These are phyloP conservation scores for Tyto alba DNA, from an alignment of 2,113 vertebrate species.

Conservation along the genomic window DNA sequence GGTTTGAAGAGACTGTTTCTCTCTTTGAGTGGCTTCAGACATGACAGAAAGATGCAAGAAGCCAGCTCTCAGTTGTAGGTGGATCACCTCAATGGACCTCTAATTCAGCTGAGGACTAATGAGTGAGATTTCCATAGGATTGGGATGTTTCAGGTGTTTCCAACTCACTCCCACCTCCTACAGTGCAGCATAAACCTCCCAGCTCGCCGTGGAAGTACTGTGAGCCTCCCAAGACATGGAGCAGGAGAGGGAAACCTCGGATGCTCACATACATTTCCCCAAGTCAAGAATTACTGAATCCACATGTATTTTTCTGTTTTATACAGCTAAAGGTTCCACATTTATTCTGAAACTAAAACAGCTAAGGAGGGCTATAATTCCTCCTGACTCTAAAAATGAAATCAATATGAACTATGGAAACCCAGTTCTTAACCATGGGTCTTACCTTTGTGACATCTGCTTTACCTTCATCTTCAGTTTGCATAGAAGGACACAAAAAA, in stretches of 20 bases:
- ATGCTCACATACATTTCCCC: neutral
- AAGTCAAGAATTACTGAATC: neutral
- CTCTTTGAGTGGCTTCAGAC: neutral
- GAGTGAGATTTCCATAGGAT: neutral
- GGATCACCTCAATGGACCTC: neutral
- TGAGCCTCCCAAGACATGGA: neutral
- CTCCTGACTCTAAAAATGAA: neutral
- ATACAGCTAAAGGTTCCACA: neutral
- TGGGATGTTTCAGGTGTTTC: neutral
- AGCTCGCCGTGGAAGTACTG: neutral
- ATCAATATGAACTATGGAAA: neutral
- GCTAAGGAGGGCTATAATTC: neutral
- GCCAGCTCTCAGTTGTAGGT: neutral
- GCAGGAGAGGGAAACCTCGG: neutral
- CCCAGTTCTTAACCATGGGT: neutral
- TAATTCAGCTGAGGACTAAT: neutral
- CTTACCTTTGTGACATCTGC: slow-evolving; percentile 37
- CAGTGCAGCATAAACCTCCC: neutral
- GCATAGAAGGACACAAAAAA: neutral
- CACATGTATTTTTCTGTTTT: neutral
- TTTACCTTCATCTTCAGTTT: neutral
- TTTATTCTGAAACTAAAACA: neutral
- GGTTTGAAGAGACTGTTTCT: neutral
- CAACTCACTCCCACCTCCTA: neutral
- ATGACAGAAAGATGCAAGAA: neutral